Percentiles rank a stretch among this genome's conserved stretches.
These are phyloP conservation scores for Cenopis cana DNA, from an alignment of 2,888 invertebrate genomes.

Conservation along the genomic window DNA sequence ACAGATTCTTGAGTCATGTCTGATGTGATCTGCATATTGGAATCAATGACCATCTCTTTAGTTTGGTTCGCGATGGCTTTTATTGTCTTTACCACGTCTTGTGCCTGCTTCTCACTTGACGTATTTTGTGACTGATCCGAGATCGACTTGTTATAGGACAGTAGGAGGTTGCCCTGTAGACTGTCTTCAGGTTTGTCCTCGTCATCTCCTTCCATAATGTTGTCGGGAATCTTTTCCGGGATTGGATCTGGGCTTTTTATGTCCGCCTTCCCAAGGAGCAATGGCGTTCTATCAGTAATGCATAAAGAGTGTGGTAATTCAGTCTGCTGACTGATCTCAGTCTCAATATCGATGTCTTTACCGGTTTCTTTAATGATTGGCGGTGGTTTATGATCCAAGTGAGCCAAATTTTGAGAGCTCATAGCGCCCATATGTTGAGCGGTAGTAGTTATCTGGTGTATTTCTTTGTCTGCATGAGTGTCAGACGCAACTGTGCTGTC, in stretches of 20 bases:
- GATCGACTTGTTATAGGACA: slow-evolving; percentile 68
- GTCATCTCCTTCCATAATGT: slow-evolving; percentile 80
- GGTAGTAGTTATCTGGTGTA: slow-evolving; percentile 55
- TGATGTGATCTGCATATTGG: slow-evolving; percentile 83
- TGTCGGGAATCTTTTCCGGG: slow-evolving; percentile 82
- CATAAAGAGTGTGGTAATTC: slow-evolving; percentile 77
- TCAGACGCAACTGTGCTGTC: slow-evolving; percentile 77
- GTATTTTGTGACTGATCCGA: slow-evolving; percentile 59
- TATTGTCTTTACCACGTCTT: slow-evolving; percentile 80
- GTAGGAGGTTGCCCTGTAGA: slow-evolving; percentile 64
- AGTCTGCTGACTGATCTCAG: slow-evolving; percentile 80
- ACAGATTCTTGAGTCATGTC: slow-evolving; percentile 87
- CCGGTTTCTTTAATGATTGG: slow-evolving; percentile 61
- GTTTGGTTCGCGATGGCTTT: slow-evolving; percentile 84
- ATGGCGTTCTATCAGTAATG: slow-evolving; percentile 71
- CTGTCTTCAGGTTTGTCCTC: slow-evolving; percentile 79
- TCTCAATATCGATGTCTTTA: slow-evolving; percentile 80
- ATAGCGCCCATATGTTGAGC: slow-evolving; percentile 59
- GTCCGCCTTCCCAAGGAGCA: slow-evolving; percentile 77
- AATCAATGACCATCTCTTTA: slow-evolving; percentile 83
- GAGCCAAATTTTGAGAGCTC: slow-evolving; percentile 55
- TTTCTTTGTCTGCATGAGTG: slow-evolving; percentile 58
- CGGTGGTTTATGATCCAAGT: slow-evolving; percentile 60
- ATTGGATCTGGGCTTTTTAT: slow-evolving; percentile 81
- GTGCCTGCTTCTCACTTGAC: slow-evolving; percentile 58